Conservation (phyloP, 53 echinoderm and acorn worm species). For the Actinopyga echinites region DNA sequence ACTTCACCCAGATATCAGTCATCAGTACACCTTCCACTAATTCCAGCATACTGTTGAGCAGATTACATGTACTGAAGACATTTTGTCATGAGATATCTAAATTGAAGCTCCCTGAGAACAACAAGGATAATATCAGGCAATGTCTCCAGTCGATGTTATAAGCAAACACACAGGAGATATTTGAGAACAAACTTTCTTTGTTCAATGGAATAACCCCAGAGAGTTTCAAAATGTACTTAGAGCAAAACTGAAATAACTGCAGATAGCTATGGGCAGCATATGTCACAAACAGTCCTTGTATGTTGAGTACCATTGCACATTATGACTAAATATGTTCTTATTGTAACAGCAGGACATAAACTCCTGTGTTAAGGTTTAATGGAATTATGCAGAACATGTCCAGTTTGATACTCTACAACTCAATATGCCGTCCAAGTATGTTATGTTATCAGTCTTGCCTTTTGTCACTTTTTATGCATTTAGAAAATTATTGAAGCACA, state of each 20-base stretch:
- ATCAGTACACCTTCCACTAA: background rate
- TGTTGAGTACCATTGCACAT: too few relatives aligned
- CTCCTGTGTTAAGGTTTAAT: too few relatives aligned
- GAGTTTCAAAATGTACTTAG: background rate
- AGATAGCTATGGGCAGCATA: constrained; percentile 8
- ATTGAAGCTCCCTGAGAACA: background rate
- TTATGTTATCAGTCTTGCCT: too few relatives aligned
- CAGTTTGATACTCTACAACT: too few relatives aligned
- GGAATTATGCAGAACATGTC: too few relatives aligned
- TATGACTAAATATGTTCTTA: too few relatives aligned
- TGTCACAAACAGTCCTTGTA: constrained; percentile 3
- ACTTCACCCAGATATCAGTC: constrained; percentile 5
- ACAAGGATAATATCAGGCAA: constrained; percentile 4
- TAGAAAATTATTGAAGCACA: too few relatives aligned
- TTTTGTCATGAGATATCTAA: constrained; percentile 5
- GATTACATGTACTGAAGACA: constrained; percentile 27
- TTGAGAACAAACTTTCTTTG: background rate
- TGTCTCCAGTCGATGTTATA: constrained; percentile 10
- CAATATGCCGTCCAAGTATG: too few relatives aligned
- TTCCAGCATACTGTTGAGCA: background rate
- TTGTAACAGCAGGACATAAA: too few relatives aligned
- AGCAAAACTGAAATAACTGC: constrained; percentile 14
- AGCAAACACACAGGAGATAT: constrained; percentile 1
- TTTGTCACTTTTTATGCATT: too few relatives aligned
- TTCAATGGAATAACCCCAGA: background rate